Base-by-base conservation (phyloP, 2,888 invertebrate genomes). In the Pardosa pseudoannulata region DNA sequence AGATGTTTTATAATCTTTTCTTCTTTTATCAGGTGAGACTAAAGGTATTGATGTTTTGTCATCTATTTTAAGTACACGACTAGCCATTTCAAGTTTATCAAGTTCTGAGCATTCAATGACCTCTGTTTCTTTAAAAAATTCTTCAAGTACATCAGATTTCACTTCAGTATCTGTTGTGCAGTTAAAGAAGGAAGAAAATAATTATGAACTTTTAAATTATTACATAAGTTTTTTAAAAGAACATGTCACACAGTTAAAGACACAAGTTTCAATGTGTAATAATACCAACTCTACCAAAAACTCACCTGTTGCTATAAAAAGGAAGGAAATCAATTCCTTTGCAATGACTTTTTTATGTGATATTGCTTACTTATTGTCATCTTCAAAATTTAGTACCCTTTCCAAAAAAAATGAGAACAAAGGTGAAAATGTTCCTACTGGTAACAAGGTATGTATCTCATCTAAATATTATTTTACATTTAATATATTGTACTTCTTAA, bases 131-230 rank as follows among this genome's bases (percentile, higher is more conserved):
- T 16, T 23, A 67, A 32, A 3, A 31, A 3, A 13, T 6, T 31
- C 65, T 32, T 32, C 32, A 11, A 27, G 3, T 16, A 67, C 1
- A 3, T 67, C n/a, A 0, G n/a, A 23, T 13, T 65, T 83, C 7
- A 78, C 78, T 67, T 29, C 83, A n/a, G 36, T 78, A 1, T 78
- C 83, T 29, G 67, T 83, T 29, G 46, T 70, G 41, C 78, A 65
- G 31, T 28, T 78, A 16, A 67, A 65, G 23, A 56, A 28, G 19
- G 78, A 73, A 27, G 72, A 78, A 72, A 39, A 78, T 23, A 56
- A 39, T 39, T 39, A 67, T 50, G 83, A 83, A 73, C 19, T 83
- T 5, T 41, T 83, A 7, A 41, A 78, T 7, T 78, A 78, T 78
- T 78, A 65, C 46, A 23, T 19, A 19, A 16, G 19, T 29, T 23